Base-by-base conservation (phyloP, 2,888 invertebrate genomes). In the Lysandra bellargus region DNA sequence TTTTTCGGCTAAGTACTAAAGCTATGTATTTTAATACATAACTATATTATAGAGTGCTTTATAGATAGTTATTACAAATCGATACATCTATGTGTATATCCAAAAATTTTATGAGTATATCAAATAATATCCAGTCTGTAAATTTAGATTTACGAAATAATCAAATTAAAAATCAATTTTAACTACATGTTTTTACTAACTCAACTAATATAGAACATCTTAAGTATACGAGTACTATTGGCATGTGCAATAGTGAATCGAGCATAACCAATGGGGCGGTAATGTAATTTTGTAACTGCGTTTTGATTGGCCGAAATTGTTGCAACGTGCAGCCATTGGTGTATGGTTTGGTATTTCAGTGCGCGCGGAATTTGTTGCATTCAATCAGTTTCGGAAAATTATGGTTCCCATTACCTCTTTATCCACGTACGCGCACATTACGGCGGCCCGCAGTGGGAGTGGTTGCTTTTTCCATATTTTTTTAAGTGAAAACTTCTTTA, bases 121-220 rank as follows among this genome's bases (percentile, higher is more conserved):
- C 33, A 14, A 37, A 69, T 14, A 23, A 12, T 64, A 69, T 69
- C 69, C 69, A 69, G 69, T 69, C 69, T 69, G 64, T 30, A 61
- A 69, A 69, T 4, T 69, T 33, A 17, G 17, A 69, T 69, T 69
- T 33, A 33, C 69, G 17, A 33, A 2, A 37, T 69, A 37, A 69
- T 69, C 33, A 33, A 33, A 69, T 69, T 37, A 33, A 37, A 69
- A 64, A 69, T 64, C 33, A 37, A 69, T 37, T 69, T 69, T 69
- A 69, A 69, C 33, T 69, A 5, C 30, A 69, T 69, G 69, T 69
- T 69, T 69, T 69, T 69, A 69, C 69, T 69, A 69, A 69, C 33
- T 69, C 69, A 17, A 69, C 37, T 69, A 33, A 69, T 69, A 33
- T 69, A 69, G 9, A 64, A 69, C 69, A 69, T 69, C 69, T 69